Evolutionary conservation across 1,140 invertebrate genomes (phyloP).

Genomic region (Pemphigus obesinymphae): DNA sequence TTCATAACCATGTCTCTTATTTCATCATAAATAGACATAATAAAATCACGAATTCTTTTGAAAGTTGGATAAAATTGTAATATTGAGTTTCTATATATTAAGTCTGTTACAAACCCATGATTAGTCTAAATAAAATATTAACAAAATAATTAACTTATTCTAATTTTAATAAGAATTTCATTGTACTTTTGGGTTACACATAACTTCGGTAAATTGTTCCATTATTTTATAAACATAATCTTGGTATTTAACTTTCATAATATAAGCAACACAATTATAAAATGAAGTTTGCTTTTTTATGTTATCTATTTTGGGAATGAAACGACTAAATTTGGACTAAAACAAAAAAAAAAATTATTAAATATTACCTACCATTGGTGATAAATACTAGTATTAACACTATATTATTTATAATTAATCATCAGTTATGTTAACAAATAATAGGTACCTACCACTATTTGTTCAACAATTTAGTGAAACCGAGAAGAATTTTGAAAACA

Average conservation of each 20-base stretch:
- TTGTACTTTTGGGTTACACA: conserved; percentile 34
- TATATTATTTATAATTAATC: too few relatives aligned
- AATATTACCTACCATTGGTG: too few relatives aligned
- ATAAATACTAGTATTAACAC: too few relatives aligned
- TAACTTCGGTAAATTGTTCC: conserved; percentile 5
- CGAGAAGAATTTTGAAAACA: too few relatives aligned
- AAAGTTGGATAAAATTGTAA: conserved; percentile 26
- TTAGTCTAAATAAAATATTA: conserved; percentile 20
- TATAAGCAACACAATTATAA: conserved; percentile 28
- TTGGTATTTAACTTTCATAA: conserved; percentile 39
- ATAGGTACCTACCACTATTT: too few relatives aligned
- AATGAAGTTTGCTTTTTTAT: conserved; percentile 30
- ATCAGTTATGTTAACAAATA: too few relatives aligned
- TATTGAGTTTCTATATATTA: conserved; percentile 6
- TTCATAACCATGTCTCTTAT: conserved; percentile 19
- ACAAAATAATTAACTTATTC: not conserved
- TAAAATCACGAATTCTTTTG: conserved; percentile 1
- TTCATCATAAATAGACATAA: conserved; percentile 34
- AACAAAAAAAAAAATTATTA: too few relatives aligned
- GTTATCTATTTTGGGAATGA: conserved; percentile 30
- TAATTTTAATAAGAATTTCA: not conserved
- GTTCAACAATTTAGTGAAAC: too few relatives aligned
- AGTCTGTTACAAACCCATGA: conserved; percentile 23
- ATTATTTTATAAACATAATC: conserved; percentile 28
- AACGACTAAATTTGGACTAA: conserved; percentile 24